Evolutionary conservation across 2,113 vertebrate species (phyloP).

Genomic region (Columba livia): DNA sequence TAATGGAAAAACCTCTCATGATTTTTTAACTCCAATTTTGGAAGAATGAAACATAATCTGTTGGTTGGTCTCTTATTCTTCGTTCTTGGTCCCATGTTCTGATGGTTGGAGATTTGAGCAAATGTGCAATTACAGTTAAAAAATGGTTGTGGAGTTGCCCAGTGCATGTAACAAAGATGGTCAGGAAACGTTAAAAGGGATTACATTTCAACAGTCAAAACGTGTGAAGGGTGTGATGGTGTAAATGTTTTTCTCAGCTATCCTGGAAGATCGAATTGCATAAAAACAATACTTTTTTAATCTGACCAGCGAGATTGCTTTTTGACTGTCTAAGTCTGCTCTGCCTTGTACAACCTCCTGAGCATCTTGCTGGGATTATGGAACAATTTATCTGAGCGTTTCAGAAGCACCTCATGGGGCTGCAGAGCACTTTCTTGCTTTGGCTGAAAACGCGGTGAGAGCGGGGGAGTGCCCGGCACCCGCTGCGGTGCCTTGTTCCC

Average conservation of each 20-base stretch:
- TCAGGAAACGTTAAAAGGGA: neutral
- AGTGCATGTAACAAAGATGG: neutral
- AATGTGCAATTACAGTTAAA: neutral
- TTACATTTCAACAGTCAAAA: neutral
- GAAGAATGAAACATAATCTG: neutral
- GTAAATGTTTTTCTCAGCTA: neutral
- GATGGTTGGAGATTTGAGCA: neutral
- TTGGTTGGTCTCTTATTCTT: neutral
- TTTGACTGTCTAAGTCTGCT: neutral
- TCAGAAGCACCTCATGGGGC: neutral
- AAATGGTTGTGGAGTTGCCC: neutral
- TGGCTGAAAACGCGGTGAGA: neutral
- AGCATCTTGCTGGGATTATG: neutral
- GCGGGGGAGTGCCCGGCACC: neutral
- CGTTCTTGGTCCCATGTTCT: neutral
- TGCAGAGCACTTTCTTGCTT: neutral
- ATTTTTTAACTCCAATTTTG: neutral
- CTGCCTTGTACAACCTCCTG: fast-evolving
- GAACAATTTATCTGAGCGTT: neutral
- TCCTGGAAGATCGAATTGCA: neutral
- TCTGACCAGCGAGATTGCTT: neutral
- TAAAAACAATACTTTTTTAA: neutral
- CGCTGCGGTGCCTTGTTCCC: neutral
- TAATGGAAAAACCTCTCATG: neutral
- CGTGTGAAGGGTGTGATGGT: neutral